Percentiles rank a stretch among this genome's conserved stretches.
These are phyloP conservation scores for Iphiclides podalirius DNA, from an alignment of 2,888 invertebrate species.

Conservation along the genomic window DNA sequence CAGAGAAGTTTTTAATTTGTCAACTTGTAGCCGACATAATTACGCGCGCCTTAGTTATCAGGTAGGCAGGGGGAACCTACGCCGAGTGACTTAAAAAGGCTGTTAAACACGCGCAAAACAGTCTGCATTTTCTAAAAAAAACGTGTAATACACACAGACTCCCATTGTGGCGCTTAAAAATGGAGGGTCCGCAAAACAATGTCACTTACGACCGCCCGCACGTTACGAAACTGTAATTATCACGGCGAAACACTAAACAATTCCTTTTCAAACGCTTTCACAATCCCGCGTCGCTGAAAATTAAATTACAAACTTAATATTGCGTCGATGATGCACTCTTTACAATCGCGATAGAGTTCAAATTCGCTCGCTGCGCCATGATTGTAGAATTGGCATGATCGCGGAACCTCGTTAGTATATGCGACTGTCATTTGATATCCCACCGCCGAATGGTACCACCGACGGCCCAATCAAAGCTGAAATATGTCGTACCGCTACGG, in stretches of 20 bases:
- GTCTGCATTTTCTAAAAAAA: constrained; percentile 8
- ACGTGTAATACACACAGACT: background rate
- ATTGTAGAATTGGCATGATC: constrained; percentile 52
- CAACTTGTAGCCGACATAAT: background rate
- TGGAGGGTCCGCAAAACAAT: constrained; percentile 15
- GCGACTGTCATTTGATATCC: constrained; percentile 68
- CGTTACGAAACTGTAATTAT: constrained; percentile 49
- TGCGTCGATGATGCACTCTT: constrained; percentile 17
- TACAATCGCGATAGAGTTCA: constrained; percentile 42
- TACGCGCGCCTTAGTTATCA: background rate
- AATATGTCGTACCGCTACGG: constrained; percentile 39
- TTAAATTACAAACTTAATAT: constrained; percentile 38
- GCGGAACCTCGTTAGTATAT: constrained; percentile 66
- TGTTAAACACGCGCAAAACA: background rate
- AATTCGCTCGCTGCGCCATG: constrained; percentile 38
- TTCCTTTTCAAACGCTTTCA: constrained; percentile 62
- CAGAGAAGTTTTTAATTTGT: background rate
- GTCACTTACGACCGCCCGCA: constrained; percentile 15
- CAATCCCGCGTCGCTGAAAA: constrained; percentile 49
- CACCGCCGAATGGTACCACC: constrained; percentile 44
- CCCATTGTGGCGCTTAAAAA: constrained; percentile 12
- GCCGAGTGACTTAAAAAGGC: background rate
- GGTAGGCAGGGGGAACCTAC: background rate
- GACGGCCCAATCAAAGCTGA: constrained; percentile 29
- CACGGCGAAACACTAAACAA: constrained; percentile 52